These are phyloP conservation scores for Nomada ferruginata DNA, from an alignment of 2,888 invertebrate species.

Conservation along the genomic window DNA sequence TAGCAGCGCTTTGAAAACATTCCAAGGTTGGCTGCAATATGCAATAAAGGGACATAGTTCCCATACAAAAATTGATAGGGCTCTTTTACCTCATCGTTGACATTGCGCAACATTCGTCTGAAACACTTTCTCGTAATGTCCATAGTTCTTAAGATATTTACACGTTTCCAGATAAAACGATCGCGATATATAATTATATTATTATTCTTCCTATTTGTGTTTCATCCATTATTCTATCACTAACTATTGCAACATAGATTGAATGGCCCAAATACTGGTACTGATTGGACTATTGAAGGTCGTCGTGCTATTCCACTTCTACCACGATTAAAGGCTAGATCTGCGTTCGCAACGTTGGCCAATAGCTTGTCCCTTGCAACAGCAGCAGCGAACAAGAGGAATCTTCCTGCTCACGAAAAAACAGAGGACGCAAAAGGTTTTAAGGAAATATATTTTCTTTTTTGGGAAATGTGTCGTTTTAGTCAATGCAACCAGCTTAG, in stretches of 20 bases:
- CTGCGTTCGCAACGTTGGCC: conserved; percentile 92
- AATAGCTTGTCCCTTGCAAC: conserved; percentile 90
- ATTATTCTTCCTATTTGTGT: too few relatives aligned
- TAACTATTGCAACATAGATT: conserved; percentile 79
- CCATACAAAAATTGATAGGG: too few relatives aligned
- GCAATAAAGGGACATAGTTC: too few relatives aligned
- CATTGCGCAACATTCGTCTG: too few relatives aligned
- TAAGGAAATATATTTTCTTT: conserved; percentile 52
- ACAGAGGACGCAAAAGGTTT: conserved; percentile 76
- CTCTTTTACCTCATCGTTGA: too few relatives aligned
- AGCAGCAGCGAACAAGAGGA: conserved; percentile 87
- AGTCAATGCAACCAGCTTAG: conserved; percentile 42
- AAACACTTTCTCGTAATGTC: too few relatives aligned
- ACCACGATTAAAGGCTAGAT: conserved; percentile 93
- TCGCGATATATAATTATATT: too few relatives aligned
- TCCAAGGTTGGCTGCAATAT: too few relatives aligned
- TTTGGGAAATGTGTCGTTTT: conserved; percentile 59
- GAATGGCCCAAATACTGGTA: conserved; percentile 85
- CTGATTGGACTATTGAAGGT: conserved; percentile 95
- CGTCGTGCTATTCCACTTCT: conserved; percentile 92
- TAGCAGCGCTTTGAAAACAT: too few relatives aligned
- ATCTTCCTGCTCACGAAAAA: conserved; percentile 85
- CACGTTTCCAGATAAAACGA: too few relatives aligned
- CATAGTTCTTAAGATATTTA: too few relatives aligned
- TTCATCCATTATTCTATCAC: background rate